Base-by-base conservation (phyloP, 1,140 invertebrate genomes). In the Gryllus bimaculatus region DNA sequence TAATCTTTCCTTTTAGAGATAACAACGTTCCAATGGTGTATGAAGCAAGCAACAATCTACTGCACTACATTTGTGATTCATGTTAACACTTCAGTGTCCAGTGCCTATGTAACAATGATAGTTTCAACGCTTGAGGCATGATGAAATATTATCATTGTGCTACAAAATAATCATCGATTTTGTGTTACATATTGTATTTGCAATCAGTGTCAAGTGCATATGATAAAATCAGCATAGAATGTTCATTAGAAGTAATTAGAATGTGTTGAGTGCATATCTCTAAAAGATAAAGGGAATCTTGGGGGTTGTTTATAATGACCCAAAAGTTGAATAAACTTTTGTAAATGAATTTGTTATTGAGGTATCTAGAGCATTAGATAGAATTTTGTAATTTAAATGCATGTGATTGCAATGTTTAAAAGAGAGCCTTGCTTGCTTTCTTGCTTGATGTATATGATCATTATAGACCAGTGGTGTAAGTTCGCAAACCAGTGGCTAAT, bases 81-180 rank as follows among this genome's bases (percentile, higher is more conserved):
- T 48, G 47, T 47, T 48, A 77, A 77, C 76, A 77, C 76, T 77
- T 77, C 47, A 47, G 48, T 77, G 76, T 77, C 76, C 76, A 77
- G 76, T 77, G 76, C 76, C 76, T 77, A 77, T 77, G 76, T 77
- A 77, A 77, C 10, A 77, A n/a, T 77, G 47, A 77, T 77, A 75
- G 74, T 75, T 75, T 75, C 26, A 21, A 75, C 10, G n/a, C n/a
- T 39, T 21, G 20, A 21, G 74, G 20, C 10, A 10, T 13, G 74
- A 75, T 75, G 48, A 18, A 49, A 48, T 48, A 77, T 48, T 77
- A 49, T 48, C 76, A 77, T 48, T 77, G 76, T 77, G 48, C 76
- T 77, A 48, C 48, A 48, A 48, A 77, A 66, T 66, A 20, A 77
- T 47, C 76, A 77, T 77, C 76, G 76, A 77, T 77, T 66, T 77